phyloP scores from a whole-genome alignment of 1,140 invertebrate species.

The Triops cancriformis region DNA sequence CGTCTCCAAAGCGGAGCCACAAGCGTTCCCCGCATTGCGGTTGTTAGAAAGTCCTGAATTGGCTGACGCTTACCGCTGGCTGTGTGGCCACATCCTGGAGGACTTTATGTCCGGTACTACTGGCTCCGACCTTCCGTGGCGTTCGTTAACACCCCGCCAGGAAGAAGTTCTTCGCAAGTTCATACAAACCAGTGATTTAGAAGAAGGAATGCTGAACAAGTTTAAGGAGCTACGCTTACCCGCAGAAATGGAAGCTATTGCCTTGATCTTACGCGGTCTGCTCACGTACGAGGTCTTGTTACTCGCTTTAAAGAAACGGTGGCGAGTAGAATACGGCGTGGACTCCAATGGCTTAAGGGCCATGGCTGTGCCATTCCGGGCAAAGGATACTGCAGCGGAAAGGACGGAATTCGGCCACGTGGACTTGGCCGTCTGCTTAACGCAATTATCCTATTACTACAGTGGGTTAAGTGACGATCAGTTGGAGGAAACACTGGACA shows the following conservation, averaged over 20 bases:
- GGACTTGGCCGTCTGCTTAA: slow-evolving; percentile 31
- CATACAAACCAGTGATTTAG: not conserved
- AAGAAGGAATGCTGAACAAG: not conserved
- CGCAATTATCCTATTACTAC: slow-evolving; percentile 31
- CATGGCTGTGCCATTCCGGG: slow-evolving; percentile 32
- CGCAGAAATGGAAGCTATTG: slow-evolving; percentile 23
- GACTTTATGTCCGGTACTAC: not conserved
- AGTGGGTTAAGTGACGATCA: slow-evolving; percentile 29
- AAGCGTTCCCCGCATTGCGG: not conserved
- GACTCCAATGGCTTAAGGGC: slow-evolving; percentile 18
- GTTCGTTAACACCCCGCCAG: not conserved
- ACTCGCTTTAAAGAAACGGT: slow-evolving; percentile 28
- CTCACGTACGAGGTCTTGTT: slow-evolving; percentile 29
- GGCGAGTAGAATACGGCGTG: slow-evolving; percentile 32
- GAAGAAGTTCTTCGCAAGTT: not conserved
- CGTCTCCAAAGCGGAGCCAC: not conserved
- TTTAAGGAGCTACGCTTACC: not conserved
- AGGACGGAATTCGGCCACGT: slow-evolving; percentile 32
- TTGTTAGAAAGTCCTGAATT: not conserved
- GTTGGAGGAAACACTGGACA: slow-evolving; percentile 22
- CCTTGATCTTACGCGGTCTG: slow-evolving; percentile 29
- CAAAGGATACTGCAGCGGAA: slow-evolving; percentile 31
- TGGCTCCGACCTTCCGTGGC: not conserved
- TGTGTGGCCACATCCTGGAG: not conserved
- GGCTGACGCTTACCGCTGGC: not conserved